These are phyloP conservation scores for Lepidurus apus DNA, from an alignment of 1,140 invertebrate genomes.

Conservation along the genomic window DNA sequence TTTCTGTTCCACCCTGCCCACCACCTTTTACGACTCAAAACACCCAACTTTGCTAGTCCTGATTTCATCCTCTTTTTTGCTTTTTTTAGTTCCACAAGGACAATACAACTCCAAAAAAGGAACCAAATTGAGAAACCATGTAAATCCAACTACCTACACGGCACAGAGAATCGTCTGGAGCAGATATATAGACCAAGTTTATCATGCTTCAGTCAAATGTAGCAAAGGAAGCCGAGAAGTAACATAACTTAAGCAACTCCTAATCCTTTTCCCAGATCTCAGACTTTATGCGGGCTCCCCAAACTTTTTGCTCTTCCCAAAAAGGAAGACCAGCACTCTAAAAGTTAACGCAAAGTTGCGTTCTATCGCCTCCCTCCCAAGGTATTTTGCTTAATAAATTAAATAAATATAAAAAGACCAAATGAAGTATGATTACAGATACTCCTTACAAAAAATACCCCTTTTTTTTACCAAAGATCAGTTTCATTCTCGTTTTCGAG, in stretches of 20 bases:
- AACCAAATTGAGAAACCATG: too few relatives aligned
- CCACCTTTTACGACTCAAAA: too few relatives aligned
- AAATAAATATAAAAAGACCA: background rate
- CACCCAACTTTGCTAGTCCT: too few relatives aligned
- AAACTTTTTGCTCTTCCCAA: background rate
- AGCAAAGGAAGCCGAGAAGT: background rate
- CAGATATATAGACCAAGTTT: background rate
- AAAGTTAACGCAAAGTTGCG: background rate
- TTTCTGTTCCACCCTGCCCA: background rate
- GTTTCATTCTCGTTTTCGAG: too few relatives aligned
- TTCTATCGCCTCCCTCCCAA: background rate
- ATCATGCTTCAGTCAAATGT: background rate
- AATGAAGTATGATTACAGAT: background rate
- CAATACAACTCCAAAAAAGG: too few relatives aligned
- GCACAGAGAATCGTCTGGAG: too few relatives aligned
- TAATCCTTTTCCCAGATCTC: background rate
- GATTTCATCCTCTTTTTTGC: too few relatives aligned
- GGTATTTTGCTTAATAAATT: slow-evolving; percentile 4
- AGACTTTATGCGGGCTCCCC: background rate
- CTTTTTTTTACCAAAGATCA: too few relatives aligned
- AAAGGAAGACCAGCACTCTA: slow-evolving; percentile 1
- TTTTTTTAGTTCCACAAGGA: too few relatives aligned
- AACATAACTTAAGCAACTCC: background rate
- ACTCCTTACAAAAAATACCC: too few relatives aligned
- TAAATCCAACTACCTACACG: too few relatives aligned